These are phyloP conservation scores for Rambutsinella grinnellia DNA, from an alignment of 2,888 invertebrate species.

Conservation along the genomic window DNA sequence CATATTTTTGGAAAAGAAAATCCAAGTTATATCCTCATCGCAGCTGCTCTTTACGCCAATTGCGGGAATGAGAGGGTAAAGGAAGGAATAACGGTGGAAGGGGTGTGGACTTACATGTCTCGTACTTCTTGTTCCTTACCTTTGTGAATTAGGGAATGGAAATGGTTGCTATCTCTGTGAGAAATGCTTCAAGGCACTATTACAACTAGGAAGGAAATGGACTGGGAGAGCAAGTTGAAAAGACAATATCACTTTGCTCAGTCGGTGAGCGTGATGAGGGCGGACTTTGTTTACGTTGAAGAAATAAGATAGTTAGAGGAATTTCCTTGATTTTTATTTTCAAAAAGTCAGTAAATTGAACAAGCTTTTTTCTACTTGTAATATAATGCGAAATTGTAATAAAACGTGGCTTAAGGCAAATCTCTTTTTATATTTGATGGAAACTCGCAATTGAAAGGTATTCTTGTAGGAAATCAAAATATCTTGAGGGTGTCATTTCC, in stretches of 20 bases:
- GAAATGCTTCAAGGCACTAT: background rate
- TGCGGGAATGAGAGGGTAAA: background rate
- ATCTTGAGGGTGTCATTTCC: no score
- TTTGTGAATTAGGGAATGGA: background rate
- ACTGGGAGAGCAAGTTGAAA: no score
- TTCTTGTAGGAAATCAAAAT: no score
- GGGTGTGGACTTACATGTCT: background rate
- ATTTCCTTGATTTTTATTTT: no score
- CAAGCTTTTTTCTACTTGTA: no score
- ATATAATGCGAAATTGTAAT: no score
- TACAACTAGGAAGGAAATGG: background rate
- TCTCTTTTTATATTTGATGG: no score
- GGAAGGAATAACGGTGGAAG: background rate
- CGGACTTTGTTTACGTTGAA: constrained; percentile 6
- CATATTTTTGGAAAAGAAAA: constrained; percentile 24
- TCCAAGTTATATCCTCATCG: no score
- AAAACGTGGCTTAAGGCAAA: no score
- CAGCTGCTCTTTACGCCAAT: background rate
- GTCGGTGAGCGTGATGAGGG: constrained; percentile 21
- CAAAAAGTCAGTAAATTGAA: no score
- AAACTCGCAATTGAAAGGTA: no score
- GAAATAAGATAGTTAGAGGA: no score
- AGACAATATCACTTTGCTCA: background rate
- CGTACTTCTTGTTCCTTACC: background rate
- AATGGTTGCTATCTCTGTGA: background rate